Percentiles rank a stretch among this genome's conserved stretches.
Evolutionary conservation across 1,140 invertebrate species (phyloP).

Genomic region (Trachymyrmex cornetzi): DNA sequence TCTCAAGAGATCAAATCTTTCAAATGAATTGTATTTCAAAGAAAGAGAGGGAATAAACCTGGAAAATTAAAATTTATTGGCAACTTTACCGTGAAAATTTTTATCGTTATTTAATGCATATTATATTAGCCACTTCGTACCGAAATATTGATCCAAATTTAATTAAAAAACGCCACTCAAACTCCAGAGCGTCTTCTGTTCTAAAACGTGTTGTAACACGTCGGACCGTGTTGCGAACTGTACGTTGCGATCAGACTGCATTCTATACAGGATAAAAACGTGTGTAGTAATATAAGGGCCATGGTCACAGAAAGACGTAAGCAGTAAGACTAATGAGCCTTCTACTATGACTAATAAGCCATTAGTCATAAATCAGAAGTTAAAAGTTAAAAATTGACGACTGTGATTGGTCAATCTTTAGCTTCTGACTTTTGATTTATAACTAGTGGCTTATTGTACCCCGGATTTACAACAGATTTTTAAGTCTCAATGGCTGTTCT

Average conservation of each 20-base stretch:
- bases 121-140: not conserved
- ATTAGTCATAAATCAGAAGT: no score
- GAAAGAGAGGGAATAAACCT: not conserved
- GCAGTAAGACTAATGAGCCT: no score
- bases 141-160: not conserved
- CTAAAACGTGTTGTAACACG: not conserved
- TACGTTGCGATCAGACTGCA: not conserved
- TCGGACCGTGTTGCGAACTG: not conserved
- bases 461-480: no score
- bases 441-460: no score
- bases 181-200: conserved; percentile 10
- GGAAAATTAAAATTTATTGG: not conserved
- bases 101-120: not conserved
- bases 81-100: not conserved
- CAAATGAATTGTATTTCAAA: not conserved
- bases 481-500: no score
- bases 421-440: no score
- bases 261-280: not conserved
- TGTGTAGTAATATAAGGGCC: not conserved
- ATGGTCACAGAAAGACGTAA: no score
- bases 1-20: not conserved
- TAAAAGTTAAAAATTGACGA: no score
- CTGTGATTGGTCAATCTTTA: no score
- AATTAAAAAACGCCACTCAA: not conserved
- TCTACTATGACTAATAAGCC: no score